Base-by-base conservation (phyloP, 1,140 invertebrate genomes). In the Liolophura sinensis region DNA sequence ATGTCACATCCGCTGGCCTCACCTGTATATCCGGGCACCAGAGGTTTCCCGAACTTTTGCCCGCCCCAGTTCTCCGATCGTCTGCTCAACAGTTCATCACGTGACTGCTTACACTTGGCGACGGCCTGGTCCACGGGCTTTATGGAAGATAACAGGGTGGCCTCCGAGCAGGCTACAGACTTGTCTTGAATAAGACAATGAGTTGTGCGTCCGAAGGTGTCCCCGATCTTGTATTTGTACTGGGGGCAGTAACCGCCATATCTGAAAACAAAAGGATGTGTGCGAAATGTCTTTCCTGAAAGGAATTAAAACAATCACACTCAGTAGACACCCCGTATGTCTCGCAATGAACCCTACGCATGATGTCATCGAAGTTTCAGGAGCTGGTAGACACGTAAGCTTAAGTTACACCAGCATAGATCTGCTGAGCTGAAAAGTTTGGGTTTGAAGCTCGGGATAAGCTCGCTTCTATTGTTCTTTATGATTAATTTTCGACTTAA, bases 221-320 rank as follows among this genome's bases (percentile, higher is more conserved):
- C 68, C 15, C 78, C 78, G 18, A 77, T 76, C 40, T 75, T 64
- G 63, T 76, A 80, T 63, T 80, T 78, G 66, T 77, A 80, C 60
- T 80, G 78, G 7, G 78, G 78, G 71, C 78, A 80, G 49, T 75
- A 80, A 18, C 78, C 78, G 1, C 78, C 76, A 73, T 80, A 80
- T 20, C 78, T 80, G 61, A 24, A 70, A 66, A 9, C 3, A 40
- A 40, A 40, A 9, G n/a, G n/a, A n/a, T n/a, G 51, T 24, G 24
- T 25, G 12, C 31, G n/a, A 16, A 51, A 62, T 62, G 18, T 25
- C 14, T 3, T 3, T 25, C 7, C 7, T 3, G 24, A 7, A 54
- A 54, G 3, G 24, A 54, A 54, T 54, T 20, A 54, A 12, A 20
- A 54, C 18, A 54, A 7, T 20, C 24, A 54, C 14, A 40, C 31